Conservation (phyloP, 2,797 vertebrate species). For the Toxotes lorentzi region DNA sequence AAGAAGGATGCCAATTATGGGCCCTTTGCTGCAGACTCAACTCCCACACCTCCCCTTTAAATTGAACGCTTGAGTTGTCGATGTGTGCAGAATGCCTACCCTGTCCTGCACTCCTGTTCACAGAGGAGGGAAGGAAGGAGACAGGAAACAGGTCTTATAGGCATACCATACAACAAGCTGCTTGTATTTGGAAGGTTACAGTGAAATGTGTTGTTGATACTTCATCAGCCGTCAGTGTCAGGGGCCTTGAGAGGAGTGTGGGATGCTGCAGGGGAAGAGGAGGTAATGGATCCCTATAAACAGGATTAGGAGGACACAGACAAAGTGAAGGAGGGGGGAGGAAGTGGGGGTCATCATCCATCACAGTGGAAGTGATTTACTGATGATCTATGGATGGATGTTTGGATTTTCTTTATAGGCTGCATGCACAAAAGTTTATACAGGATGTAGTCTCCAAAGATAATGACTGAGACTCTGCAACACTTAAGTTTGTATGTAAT, state of each 20-base stretch:
- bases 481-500: not conserved
- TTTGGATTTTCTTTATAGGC: conserved; percentile 35
- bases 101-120: conserved; percentile 38
- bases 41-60: conserved; percentile 83
- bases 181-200: conserved; percentile 55
- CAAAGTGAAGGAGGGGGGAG: conserved; percentile 34
- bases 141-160: conserved; percentile 16
- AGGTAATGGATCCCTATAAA: conserved; percentile 67
- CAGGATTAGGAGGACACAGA: conserved; percentile 53
- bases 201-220: conserved; percentile 60
- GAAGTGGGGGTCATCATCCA: conserved; percentile 41
- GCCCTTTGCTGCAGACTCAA: conserved; percentile 78
- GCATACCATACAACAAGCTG: conserved; percentile 23
- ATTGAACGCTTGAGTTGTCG: conserved; percentile 80
- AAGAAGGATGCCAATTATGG: conserved; percentile 88
- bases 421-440: conserved; percentile 6
- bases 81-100: conserved; percentile 63
- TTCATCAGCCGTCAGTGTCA: conserved; percentile 57
- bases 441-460: conserved; percentile 10
- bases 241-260: conserved; percentile 59
- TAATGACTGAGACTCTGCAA: not conserved
- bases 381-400: conserved; percentile 38
- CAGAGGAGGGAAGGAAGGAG: not conserved
- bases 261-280: conserved; percentile 37
- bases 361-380: conserved; percentile 53